Base-by-base conservation (phyloP, 2,113 vertebrate genomes). In the Edolisoma coerulescens region DNA sequence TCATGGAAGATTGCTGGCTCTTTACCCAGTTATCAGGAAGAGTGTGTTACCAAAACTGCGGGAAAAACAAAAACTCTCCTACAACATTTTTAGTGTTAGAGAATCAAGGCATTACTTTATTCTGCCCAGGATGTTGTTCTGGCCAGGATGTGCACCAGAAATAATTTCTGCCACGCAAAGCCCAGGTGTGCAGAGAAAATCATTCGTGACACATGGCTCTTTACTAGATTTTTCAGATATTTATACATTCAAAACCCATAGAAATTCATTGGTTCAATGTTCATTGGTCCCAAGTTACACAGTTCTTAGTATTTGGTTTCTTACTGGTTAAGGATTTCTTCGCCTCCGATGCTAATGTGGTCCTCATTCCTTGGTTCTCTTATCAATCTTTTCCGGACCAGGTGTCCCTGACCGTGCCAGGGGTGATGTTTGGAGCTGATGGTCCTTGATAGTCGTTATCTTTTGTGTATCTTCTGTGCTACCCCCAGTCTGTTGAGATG, bases 11-110 rank as follows among this genome's bases (percentile, higher is more conserved):
- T 11, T 35, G 56, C 44, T 60, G 7, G 12, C 41, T 26, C 26
- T 49, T 30, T 26, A 39, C 11, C 24, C 2, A 0, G 13, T 64
- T 64, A 30, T 1, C 12, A 39, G 3, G 18, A 52, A 30, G 37
- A 44, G 27, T 23, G n/a, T 64, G n/a, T 56, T 42, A 54, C 59
- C 2, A 1, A 47, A n/a, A 28, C 6, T 39, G 27, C 1, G 6
- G 22, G 7, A 41, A 63, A 45, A 68, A 13, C 16, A 17, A 47
- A 39, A 47, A 2, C 15, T 37, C 37, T 64, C 42, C 41, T 63
- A 10, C 54, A 47, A 12, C 3, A 44, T 24, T 71, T 53, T 59
- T 63, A 11, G 13, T 61, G 39, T 52, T 44, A 53, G 47, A 63
- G 39, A 63, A 33, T 63, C 17, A 61, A 53, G 27, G 17, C 22